Conservation (phyloP, 1,140 invertebrate genomes). For the Drosophila rhopaloa region DNA sequence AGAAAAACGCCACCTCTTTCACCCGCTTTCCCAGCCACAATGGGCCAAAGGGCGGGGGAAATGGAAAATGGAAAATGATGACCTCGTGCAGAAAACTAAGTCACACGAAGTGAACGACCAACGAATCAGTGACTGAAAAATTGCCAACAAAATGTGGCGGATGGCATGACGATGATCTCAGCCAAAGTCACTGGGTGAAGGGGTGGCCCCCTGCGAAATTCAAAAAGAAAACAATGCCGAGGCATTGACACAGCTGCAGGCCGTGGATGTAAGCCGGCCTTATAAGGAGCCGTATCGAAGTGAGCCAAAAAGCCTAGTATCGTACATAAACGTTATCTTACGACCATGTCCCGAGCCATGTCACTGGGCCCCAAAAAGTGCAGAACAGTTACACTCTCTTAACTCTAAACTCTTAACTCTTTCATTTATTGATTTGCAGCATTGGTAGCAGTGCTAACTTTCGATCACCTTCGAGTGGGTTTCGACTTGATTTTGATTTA, state of each 20-base stretch:
- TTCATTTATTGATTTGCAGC: slow-evolving; percentile 34
- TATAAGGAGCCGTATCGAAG: slow-evolving; percentile 36
- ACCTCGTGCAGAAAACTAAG: slow-evolving; percentile 78
- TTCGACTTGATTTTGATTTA: not conserved
- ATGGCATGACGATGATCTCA: slow-evolving; percentile 49
- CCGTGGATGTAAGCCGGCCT: slow-evolving; percentile 48
- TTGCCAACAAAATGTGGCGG: slow-evolving; percentile 65
- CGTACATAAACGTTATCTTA: slow-evolving; percentile 53
- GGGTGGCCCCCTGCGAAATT: slow-evolving; percentile 1
- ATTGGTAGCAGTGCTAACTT: not conserved
- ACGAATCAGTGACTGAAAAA: slow-evolving; percentile 71
- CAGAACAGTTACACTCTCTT: slow-evolving; percentile 54
- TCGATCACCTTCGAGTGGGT: slow-evolving; percentile 3
- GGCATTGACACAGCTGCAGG: slow-evolving; percentile 71
- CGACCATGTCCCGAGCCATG: slow-evolving; percentile 17
- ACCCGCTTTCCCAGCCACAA: slow-evolving; percentile 6
- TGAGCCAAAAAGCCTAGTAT: slow-evolving; percentile 21
- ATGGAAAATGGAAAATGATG: slow-evolving; percentile 57
- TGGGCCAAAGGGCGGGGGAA: slow-evolving; percentile 18
- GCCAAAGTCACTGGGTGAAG: slow-evolving; percentile 23
- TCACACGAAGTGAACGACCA: slow-evolving; percentile 65
- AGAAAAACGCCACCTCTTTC: slow-evolving; percentile 11
- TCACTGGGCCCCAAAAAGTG: slow-evolving; percentile 29
- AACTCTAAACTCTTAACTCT: not conserved
- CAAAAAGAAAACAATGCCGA: slow-evolving; percentile 20